Base-by-base conservation (phyloP, 2,113 vertebrate species). In the Planiliza haematocheilus region DNA sequence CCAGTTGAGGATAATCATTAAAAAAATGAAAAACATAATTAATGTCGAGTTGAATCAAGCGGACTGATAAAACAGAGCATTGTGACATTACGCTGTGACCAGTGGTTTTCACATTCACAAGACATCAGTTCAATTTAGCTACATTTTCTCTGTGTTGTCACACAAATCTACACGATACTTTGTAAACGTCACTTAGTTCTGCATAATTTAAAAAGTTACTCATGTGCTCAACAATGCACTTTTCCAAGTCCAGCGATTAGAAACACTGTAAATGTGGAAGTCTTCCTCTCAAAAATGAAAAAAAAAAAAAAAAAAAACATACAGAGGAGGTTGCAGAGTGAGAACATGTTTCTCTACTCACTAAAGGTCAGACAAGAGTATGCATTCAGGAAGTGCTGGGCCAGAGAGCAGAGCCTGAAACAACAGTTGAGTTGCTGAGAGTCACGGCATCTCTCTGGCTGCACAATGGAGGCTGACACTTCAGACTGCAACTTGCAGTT, bases 281-380 rank as follows among this genome's bases (percentile, higher is more conserved):
- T 21, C 8, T 17, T 60, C 18, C 36, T 50, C 55, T 20, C 45
- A 77, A 48, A n/a, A 41, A 60, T 41, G 59, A 53, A 66, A 10
- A n/a, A n/a, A n/a, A n/a, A n/a, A n/a, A n/a, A n/a, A 84, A 56
- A 2, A 20, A n/a, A 84, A 56, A 2, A 20, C 24, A 30, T 30
- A 68, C 30, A 24, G 10, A 46, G 36, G 4, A 48, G 24, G 49
- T 37, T 43, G 41, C 0, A 1, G 42, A 46, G 51, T 70, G 50
- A 83, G 51, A 75, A 64, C 49, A 67, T 43, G 45, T 71, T 88
- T 81, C 84, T 50, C 74, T 75, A 70, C 45, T 45, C 30, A 21
- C 55, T 59, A 24, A 72, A 84, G 70, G 53, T 73, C 67, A 80
- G 20, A 73, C 24, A 30, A 66, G 67, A 69, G 52, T 36, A 20